Evolutionary conservation across 2,888 invertebrate species (phyloP).

Genomic region (Cactoblastis cactorum): DNA sequence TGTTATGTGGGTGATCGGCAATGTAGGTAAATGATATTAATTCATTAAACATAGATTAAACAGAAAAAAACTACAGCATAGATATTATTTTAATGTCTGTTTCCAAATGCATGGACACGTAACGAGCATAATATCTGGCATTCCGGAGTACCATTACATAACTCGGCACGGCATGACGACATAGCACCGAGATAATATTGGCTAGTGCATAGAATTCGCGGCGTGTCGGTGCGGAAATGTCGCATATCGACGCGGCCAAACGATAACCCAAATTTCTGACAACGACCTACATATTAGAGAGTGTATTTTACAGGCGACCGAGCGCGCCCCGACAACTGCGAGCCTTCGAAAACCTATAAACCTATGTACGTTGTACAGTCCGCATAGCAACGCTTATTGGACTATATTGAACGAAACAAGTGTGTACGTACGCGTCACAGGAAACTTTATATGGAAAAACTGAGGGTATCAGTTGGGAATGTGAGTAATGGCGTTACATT

Average conservation of each 20-base stretch:
- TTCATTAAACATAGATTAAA: no score
- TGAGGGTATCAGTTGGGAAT: slow-evolving; percentile 1
- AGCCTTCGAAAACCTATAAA: slow-evolving; percentile 40
- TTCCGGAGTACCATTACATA: slow-evolving; percentile 48
- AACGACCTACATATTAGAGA: slow-evolving; percentile 71
- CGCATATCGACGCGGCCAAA: slow-evolving; percentile 70
- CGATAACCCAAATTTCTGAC: slow-evolving; percentile 75
- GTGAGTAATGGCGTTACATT: neutral
- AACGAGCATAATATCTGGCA: slow-evolving; percentile 42
- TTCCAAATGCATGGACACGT: slow-evolving; percentile 21
- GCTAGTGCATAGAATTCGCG: slow-evolving; percentile 59
- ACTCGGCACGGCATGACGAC: slow-evolving; percentile 35
- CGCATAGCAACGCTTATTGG: slow-evolving; percentile 34
- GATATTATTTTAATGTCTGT: slow-evolving; percentile 5
- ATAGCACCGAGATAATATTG: slow-evolving; percentile 50
- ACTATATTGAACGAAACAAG: slow-evolving; percentile 11
- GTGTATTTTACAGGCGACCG: slow-evolving; percentile 56
- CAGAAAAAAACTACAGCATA: neutral
- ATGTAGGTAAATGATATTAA: neutral
- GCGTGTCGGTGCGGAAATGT: slow-evolving; percentile 63
- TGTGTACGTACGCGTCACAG: neutral
- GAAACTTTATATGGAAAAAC: slow-evolving; percentile 3
- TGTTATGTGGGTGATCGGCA: slow-evolving; percentile 1
- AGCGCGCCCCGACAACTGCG: slow-evolving; percentile 44
- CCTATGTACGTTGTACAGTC: slow-evolving; percentile 35